A percentile compares a stretch with the other conserved stretches of the same genome.
Conservation (phyloP, 64 coral and sea anemone genomes). For the Platygyra sinensis region DNA sequence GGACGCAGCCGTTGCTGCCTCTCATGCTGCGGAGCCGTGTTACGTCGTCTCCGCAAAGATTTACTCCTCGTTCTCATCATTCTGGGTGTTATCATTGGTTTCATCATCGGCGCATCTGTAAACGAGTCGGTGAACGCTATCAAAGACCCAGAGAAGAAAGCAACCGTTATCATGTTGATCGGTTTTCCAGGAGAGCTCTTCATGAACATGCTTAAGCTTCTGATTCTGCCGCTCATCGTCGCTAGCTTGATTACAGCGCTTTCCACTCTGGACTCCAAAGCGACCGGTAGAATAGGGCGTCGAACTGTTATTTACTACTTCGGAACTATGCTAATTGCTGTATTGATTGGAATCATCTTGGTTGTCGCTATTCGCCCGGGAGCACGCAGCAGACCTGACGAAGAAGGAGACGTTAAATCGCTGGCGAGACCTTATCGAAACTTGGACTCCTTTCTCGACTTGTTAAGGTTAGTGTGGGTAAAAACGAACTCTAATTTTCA, state of each 20-base stretch:
- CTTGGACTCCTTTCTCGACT: conserved; percentile 68
- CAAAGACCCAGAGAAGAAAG: conserved; percentile 64
- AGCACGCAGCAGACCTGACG: conserved; percentile 35
- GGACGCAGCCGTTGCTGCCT: not conserved
- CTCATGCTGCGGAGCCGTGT: conserved; percentile 30
- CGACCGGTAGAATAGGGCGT: conserved; percentile 74
- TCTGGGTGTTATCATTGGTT: conserved; percentile 64
- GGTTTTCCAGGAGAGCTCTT: conserved; percentile 82
- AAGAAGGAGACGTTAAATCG: not conserved
- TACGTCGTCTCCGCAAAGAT: conserved; percentile 38
- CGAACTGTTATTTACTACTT: conserved; percentile 76
- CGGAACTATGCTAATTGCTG: conserved; percentile 69
- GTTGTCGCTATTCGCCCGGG: conserved; percentile 66
- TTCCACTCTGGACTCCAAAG: conserved; percentile 63
- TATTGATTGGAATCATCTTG: conserved; percentile 66
- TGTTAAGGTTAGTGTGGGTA: conserved; percentile 33
- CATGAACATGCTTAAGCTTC: conserved; percentile 86
- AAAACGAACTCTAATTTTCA: not conserved
- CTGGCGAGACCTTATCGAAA: conserved; percentile 31
- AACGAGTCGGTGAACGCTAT: conserved; percentile 70
- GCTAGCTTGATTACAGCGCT: conserved; percentile 75
- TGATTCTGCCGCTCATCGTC: conserved; percentile 71
- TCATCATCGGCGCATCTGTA: conserved; percentile 52
- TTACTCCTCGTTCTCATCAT: conserved; percentile 70
- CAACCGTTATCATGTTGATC: conserved; percentile 66